Base-by-base conservation (phyloP, 2,888 invertebrate genomes). In the Diplolepis rosae region DNA sequence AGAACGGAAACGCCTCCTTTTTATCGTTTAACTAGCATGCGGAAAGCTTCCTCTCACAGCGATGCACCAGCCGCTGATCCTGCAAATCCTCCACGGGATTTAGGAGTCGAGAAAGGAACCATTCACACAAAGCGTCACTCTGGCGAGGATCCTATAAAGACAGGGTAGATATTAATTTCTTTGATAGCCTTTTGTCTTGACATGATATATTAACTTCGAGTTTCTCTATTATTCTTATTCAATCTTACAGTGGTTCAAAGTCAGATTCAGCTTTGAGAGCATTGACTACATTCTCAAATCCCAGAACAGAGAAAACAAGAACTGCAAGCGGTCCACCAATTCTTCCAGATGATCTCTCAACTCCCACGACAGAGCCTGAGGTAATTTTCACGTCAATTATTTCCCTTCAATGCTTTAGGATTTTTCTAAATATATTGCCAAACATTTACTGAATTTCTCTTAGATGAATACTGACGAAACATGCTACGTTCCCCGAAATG, bases 1-100 rank as follows among this genome's bases (percentile, higher is more conserved):
- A 92, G 99, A 74, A 98, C 98, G 0, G 98, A 99, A 91, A 98
- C 98, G 0, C 98, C 99, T 28, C 99, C 99, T 4, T 99, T 98
- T 90, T 99, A 98, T 90, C 93, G 99, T 45, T 92, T 98, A 82
- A 98, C 97, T 1, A 95, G 95, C 80, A 95, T 96, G 95, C 90
- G 96, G 65, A 97, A 97, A 88, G 95, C 96, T 27, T 96, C 96
- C 13, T 96, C 95, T 67, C 94, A 95, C 87, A 94, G 94, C 7
- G 90, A 90, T 35, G 88, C 88, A 65, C 86, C 89, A n/a, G 84
- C 91, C 7, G 90, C 89, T 15, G 90, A 90, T 66, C 90, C 91
- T 61, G 89, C 89, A 0, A 91, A 91, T 83, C 90, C 90, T 13
- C 81, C 86, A 0, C 90, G 91, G 2, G 93, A 93, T 76, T 88